Percentiles rank a stretch among this genome's conserved stretches.
phyloP scores from a whole-genome alignment of 2,797 vertebrate species.

The Clamator glandarius region DNA sequence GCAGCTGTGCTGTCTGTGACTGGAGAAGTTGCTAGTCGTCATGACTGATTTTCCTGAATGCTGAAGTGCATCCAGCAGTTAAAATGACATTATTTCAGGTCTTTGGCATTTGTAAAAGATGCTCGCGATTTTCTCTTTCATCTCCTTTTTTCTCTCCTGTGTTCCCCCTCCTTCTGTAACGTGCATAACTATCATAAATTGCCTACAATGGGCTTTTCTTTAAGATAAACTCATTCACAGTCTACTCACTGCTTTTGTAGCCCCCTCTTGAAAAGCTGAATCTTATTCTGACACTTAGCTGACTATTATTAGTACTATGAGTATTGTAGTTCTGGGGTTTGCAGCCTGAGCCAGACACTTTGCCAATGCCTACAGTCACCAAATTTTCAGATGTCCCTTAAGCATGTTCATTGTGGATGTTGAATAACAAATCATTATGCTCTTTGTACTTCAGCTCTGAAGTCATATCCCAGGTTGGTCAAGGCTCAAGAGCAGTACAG shows the following conservation, averaged over 20 bases:
- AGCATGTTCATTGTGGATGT: accelerated
- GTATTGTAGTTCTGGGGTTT: background rate
- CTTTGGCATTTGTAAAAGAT: conserved; percentile 8
- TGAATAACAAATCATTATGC: background rate
- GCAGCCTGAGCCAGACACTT: background rate
- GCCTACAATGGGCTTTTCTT: background rate
- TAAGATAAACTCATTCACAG: background rate
- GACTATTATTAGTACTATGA: background rate
- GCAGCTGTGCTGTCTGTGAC: background rate
- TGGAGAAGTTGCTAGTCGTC: accelerated
- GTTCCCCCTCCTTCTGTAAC: background rate
- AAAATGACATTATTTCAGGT: conserved; percentile 9
- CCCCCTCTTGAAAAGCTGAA: background rate
- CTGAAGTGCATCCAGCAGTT: background rate
- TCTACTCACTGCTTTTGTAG: background rate
- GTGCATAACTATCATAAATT: background rate
- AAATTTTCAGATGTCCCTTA: background rate
- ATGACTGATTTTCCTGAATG: background rate
- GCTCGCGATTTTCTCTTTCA: background rate
- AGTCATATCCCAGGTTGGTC: background rate
- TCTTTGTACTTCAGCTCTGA: background rate
- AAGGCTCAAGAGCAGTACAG: background rate
- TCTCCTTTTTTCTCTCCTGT: background rate
- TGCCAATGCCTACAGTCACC: background rate
- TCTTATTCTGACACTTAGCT: background rate